Percentiles rank a stretch among this genome's conserved stretches.
Evolutionary conservation across 2,797 vertebrate genomes (phyloP).

Genomic region (Margarornis squamiger): DNA sequence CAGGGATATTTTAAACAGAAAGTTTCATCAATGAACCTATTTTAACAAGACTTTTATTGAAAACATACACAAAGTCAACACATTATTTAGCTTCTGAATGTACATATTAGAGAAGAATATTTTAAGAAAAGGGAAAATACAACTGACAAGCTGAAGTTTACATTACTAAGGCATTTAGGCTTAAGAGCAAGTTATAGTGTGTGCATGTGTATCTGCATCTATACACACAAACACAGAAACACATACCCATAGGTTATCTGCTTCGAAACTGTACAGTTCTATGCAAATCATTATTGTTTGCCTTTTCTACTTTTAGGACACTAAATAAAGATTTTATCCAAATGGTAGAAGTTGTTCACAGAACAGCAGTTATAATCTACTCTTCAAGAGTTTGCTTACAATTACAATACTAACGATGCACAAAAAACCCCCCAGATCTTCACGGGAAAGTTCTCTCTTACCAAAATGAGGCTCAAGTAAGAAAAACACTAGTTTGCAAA

Average conservation of each 20-base stretch:
- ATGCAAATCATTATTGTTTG: neutral
- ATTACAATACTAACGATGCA: constrained; percentile 51
- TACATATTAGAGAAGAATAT: constrained; percentile 58
- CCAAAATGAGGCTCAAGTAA: constrained; percentile 70
- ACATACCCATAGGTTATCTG: constrained; percentile 11
- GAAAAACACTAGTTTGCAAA: constrained; percentile 77
- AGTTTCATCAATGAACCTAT: neutral
- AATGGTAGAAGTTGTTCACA: constrained; percentile 75
- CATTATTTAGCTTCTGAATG: constrained; percentile 66
- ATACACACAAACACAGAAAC: constrained; percentile 35
- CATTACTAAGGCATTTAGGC: constrained; percentile 78
- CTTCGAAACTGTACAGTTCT: constrained; percentile 55
- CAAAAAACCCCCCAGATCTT: neutral
- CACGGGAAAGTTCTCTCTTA: constrained; percentile 62
- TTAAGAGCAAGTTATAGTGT: constrained; percentile 31
- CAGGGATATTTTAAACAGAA: neutral
- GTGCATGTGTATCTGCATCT: neutral
- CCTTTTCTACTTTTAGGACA: neutral
- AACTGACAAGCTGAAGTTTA: constrained; percentile 54
- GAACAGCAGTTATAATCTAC: constrained; percentile 78
- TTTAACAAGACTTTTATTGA: constrained; percentile 77
- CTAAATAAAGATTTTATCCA: constrained; percentile 37
- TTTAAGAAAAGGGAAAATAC: constrained; percentile 64
- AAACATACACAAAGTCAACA: constrained; percentile 76
- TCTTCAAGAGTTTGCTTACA: constrained; percentile 80